Evolutionary conservation across 1,140 invertebrate genomes (phyloP).

Genomic region (Calliopsis andreniformis): DNA sequence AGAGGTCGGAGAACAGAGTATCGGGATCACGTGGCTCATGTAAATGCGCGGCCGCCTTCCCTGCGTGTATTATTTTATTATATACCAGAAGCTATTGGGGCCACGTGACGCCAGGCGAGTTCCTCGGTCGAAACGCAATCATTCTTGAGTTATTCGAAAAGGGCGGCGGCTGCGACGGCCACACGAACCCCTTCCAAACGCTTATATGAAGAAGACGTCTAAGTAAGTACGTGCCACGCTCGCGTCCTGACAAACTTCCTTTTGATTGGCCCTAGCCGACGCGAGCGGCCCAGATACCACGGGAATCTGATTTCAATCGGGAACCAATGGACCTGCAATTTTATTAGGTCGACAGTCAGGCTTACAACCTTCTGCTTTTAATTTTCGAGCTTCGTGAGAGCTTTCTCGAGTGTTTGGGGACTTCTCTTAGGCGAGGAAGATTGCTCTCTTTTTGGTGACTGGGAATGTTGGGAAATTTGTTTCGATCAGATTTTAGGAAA

Average conservation of each 20-base stretch:
- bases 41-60: slow-evolving; percentile 34
- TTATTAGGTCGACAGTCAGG: slow-evolving; percentile 20
- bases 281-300: slow-evolving; percentile 11
- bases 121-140: slow-evolving; percentile 72
- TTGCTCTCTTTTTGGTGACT: too few relatives aligned
- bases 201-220: slow-evolving; percentile 35
- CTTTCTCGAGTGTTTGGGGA: too few relatives aligned
- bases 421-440: too few relatives aligned
- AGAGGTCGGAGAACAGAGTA: neutral
- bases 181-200: neutral
- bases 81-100: slow-evolving; percentile 72
- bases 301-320: slow-evolving; percentile 8
- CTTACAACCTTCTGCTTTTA: neutral
- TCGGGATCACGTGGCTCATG: slow-evolving; percentile 41
- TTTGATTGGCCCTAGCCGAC: slow-evolving; percentile 36
- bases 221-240: slow-evolving; percentile 35
- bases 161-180: slow-evolving; percentile 20
- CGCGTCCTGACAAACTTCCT: slow-evolving; percentile 36
- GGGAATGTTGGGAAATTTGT: too few relatives aligned
- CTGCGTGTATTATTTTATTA: slow-evolving; percentile 71
- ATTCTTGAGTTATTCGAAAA: slow-evolving; percentile 79
- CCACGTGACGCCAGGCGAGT: slow-evolving; percentile 73
- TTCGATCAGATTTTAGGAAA: too few relatives aligned
- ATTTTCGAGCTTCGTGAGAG: too few relatives aligned
- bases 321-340: slow-evolving; percentile 5